Base-by-base conservation (phyloP, 1,140 invertebrate genomes). In the Zaprionus capensis region DNA sequence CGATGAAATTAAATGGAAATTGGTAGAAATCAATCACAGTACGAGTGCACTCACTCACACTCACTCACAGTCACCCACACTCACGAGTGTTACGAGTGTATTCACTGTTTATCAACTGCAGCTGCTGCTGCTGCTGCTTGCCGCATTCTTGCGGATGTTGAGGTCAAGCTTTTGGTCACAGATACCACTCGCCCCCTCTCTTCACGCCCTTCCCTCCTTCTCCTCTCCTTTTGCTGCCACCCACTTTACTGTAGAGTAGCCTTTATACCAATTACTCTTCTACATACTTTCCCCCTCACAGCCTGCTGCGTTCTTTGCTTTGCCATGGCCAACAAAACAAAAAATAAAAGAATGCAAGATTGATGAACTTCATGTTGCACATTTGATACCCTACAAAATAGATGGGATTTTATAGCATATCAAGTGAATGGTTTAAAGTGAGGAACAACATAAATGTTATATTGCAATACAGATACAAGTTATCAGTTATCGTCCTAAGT, bases 281-380 rank as follows among this genome's bases (percentile, higher is more conserved):
- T 34, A 34, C 31, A 34, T 34, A 34, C 46, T n/a, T 41, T 41
- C 15, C 38, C 38, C 24, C 24, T 26, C 24, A 0, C 38, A 7
- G 17, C n/a, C 17, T n/a, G 9, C 7, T 49, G 7, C 17, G 1
- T 7, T 4, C 20, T 24, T 20, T 22, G 63, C 46, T 66, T 28
- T 38, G 41, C 73, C 78, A 84, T 71, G 82, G 78, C 73, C 81
- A 81, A 78, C 68, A 71, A 53, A 64, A 67, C 17, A 51, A 51
- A 51, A 51, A 5, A 46, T 5, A 22, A 24, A 24, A 24, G 20
- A 51, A 9, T 5, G 38, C n/a, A 15, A 41, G 38, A 63, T 34
- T 34, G 31, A 34, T 34, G 9, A 17, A 46, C n/a, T 9, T n/a
- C 14, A 7, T 7, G 15, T 15, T n/a, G 41, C 9, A 17, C 2